Evolutionary conservation across 2,888 invertebrate genomes (phyloP).

Genomic region (Trachelus tabidus): DNA sequence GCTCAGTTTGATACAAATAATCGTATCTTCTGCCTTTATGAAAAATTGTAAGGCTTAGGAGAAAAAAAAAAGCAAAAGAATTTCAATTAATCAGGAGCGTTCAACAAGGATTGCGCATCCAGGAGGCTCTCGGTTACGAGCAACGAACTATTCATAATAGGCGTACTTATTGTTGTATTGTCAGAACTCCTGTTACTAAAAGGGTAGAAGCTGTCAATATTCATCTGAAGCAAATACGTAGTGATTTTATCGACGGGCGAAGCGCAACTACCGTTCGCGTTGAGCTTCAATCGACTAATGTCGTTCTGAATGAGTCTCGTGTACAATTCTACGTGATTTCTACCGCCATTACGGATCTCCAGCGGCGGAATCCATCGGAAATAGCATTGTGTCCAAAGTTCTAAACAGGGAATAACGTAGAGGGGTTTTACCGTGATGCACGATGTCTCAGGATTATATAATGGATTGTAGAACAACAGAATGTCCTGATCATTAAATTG

Average conservation of each 20-base stretch:
- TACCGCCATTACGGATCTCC: slow-evolving; percentile 80
- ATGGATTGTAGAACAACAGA: slow-evolving; percentile 85
- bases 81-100: slow-evolving; percentile 73
- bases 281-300: slow-evolving; percentile 65
- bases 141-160: slow-evolving; percentile 71
- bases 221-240: slow-evolving; percentile 54
- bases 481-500: slow-evolving; percentile 87
- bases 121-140: slow-evolving; percentile 73
- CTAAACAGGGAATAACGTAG: slow-evolving; percentile 70
- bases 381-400: slow-evolving; percentile 90
- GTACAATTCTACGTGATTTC: slow-evolving; percentile 71
- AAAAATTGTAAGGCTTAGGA: no score
- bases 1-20: no score
- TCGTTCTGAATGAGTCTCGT: slow-evolving; percentile 67
- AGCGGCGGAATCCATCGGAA: slow-evolving; percentile 88
- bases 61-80: no score
- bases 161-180: slow-evolving; percentile 53
- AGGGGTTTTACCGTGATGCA: slow-evolving; percentile 66
- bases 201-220: slow-evolving; percentile 63
- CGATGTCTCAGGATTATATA: slow-evolving; percentile 68
- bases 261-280: slow-evolving; percentile 41
- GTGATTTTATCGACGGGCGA: slow-evolving; percentile 52
- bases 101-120: slow-evolving; percentile 78
- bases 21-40: no score
- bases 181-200: slow-evolving; percentile 58